These are phyloP conservation scores for Drosophila anomelani DNA, from an alignment of 2,888 invertebrate genomes.

Conservation along the genomic window DNA sequence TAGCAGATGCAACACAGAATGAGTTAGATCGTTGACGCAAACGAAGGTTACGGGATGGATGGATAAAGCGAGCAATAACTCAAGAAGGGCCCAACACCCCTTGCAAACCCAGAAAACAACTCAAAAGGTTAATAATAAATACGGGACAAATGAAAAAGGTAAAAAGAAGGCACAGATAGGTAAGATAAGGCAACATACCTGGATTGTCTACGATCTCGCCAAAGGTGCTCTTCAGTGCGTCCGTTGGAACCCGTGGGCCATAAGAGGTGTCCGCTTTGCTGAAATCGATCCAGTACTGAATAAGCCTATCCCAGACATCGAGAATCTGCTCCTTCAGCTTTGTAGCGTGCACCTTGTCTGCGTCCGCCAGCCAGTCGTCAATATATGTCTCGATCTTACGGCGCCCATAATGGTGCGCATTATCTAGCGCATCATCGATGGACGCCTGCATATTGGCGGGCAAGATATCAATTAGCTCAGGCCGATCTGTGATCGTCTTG, in stretches of 20 bases:
- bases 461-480: constrained; percentile 92
- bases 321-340: constrained; percentile 94
- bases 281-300: constrained; percentile 95
- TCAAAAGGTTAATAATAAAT: constrained; percentile 42
- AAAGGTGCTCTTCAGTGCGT: constrained; percentile 89
- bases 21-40: constrained; percentile 68
- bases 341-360: constrained; percentile 91
- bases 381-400: constrained; percentile 95
- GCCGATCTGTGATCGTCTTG: constrained; percentile 94
- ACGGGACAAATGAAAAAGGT: constrained; percentile 45
- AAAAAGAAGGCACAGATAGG: not conserved
- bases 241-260: constrained; percentile 91
- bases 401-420: constrained; percentile 96
- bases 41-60: constrained; percentile 41
- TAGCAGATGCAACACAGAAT: constrained; percentile 81
- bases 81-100: constrained; percentile 18
- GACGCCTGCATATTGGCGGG: constrained; percentile 88
- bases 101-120: constrained; percentile 13
- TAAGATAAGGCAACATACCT: constrained; percentile 85
- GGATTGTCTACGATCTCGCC: constrained; percentile 91
- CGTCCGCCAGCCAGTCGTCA: constrained; percentile 91
- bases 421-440: constrained; percentile 95
- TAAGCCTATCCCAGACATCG: constrained; percentile 96
- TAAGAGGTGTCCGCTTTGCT: constrained; percentile 85
- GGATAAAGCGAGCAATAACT: constrained; percentile 40